Conservation (phyloP, 2,113 vertebrate genomes). For the Crotalus horridus region DNA sequence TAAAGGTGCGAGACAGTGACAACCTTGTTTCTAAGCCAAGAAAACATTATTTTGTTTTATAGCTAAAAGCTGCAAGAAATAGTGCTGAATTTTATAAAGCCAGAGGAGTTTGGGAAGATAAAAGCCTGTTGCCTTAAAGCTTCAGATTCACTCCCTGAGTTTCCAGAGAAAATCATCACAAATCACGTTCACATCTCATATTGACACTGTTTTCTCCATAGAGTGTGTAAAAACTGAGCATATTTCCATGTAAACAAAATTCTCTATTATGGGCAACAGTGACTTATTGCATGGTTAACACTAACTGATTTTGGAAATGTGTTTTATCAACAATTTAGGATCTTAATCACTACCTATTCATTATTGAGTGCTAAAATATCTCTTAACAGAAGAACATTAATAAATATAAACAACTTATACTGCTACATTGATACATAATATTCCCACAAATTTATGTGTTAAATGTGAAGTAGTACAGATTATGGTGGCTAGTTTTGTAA, state of each 20-base stretch:
- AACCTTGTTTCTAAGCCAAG: constrained; percentile 53
- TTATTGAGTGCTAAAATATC: neutral
- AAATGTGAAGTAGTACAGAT: neutral
- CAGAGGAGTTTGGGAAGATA: constrained; percentile 54
- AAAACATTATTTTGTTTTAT: constrained; percentile 46
- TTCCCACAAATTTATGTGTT: neutral
- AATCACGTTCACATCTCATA: constrained; percentile 47
- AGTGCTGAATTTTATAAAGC: constrained; percentile 52
- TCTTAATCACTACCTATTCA: neutral
- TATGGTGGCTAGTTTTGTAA: neutral
- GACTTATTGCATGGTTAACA: neutral
- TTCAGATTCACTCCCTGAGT: constrained; percentile 37
- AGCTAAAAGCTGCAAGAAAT: constrained; percentile 45
- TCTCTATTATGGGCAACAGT: constrained; percentile 17
- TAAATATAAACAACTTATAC: neutral
- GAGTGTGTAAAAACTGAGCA: constrained; percentile 1
- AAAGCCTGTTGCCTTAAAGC: neutral
- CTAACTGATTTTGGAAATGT: neutral
- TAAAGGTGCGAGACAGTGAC: constrained; percentile 50
- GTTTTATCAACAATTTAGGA: neutral
- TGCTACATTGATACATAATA: neutral
- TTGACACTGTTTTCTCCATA: constrained; percentile 12
- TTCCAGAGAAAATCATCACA: constrained; percentile 43
- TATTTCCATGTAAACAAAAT: neutral
- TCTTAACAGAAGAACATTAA: neutral